Conservation (phyloP, 2,888 invertebrate genomes). For the Netelia melanura region DNA sequence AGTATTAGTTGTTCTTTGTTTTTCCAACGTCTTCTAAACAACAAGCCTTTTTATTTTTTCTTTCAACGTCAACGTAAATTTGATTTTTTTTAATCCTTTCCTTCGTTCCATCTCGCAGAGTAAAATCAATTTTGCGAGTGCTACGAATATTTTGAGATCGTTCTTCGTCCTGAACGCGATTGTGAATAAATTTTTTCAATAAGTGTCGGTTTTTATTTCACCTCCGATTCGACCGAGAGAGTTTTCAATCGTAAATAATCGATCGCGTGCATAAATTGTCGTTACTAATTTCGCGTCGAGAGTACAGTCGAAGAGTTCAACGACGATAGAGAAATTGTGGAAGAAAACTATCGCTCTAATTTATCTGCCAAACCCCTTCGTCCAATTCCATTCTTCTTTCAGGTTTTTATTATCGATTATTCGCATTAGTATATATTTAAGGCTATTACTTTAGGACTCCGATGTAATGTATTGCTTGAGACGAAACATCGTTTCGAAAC, state of each 20-base stretch:
- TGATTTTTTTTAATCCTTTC: slow-evolving; percentile 31
- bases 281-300: background rate
- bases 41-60: slow-evolving; percentile 14
- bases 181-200: background rate
- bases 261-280: background rate
- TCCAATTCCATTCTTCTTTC: background rate
- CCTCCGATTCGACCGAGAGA: background rate
- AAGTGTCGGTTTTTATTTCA: background rate
- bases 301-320: background rate
- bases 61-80: slow-evolving; percentile 30
- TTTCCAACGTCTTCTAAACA: slow-evolving; percentile 12
- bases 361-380: background rate
- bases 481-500: too few relatives aligned
- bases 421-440: background rate
- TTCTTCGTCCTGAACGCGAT: background rate
- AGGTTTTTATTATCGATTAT: background rate
- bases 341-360: background rate
- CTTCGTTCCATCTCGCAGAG: background rate
- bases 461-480: too few relatives aligned
- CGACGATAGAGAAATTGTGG: background rate
- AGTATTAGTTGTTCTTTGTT: slow-evolving; percentile 8
- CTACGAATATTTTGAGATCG: background rate
- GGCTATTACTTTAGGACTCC: too few relatives aligned
- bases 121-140: background rate
- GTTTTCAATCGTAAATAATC: background rate